phyloP scores from a whole-genome alignment of 2,888 invertebrate genomes.

The Pandemis corylana region DNA sequence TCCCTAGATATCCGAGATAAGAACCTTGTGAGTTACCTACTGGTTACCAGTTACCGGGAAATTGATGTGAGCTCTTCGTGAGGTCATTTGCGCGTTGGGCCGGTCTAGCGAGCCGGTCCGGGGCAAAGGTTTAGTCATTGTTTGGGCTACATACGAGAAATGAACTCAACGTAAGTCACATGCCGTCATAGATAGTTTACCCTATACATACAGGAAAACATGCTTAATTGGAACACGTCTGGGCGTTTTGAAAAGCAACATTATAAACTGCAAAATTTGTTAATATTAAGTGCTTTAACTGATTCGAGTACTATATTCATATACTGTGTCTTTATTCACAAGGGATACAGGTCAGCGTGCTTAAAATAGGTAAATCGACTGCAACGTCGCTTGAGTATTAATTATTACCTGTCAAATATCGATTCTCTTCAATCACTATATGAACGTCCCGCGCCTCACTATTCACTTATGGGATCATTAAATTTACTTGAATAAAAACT shows the following conservation, averaged over 20 bases:
- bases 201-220: not conserved
- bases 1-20: conserved; percentile 50
- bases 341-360: conserved; percentile 21
- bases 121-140: conserved; percentile 17
- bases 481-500: conserved; percentile 28
- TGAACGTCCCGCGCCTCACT: not conserved
- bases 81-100: conserved; percentile 56
- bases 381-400: conserved; percentile 5
- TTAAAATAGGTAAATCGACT: conserved; percentile 23
- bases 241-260: not conserved
- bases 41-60: conserved; percentile 57
- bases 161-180: not conserved
- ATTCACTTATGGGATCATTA: conserved; percentile 7
- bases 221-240: not conserved
- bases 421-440: conserved; percentile 12
- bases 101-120: conserved; percentile 1
- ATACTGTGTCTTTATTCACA: not conserved
- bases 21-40: conserved; percentile 49
- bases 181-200: not conserved
- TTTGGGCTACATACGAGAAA: conserved; percentile 12
- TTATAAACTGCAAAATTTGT: not conserved
- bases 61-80: conserved; percentile 57
- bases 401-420: conserved; percentile 31
- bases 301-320: not conserved
- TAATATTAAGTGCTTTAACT: not conserved